These are phyloP conservation scores for Vultur gryphus DNA, from an alignment of 2,797 vertebrate genomes.

Conservation along the genomic window DNA sequence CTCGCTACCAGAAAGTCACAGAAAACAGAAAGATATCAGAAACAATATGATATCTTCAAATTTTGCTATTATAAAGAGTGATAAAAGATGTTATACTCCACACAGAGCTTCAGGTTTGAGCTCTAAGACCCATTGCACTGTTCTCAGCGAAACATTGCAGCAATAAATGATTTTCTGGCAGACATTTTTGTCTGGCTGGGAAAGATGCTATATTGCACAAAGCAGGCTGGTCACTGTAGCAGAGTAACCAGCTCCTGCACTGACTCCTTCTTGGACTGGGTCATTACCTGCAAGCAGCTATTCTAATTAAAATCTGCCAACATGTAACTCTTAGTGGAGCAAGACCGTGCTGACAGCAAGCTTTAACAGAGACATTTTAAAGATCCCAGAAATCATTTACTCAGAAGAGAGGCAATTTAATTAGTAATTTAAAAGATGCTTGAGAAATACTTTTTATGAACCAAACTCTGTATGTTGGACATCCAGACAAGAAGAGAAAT, in stretches of 20 bases:
- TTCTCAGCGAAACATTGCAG: neutral
- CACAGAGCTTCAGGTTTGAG: neutral
- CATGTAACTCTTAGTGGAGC: neutral
- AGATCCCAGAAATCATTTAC: neutral
- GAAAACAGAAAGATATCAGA: neutral
- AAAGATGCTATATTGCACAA: neutral
- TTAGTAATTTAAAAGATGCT: neutral
- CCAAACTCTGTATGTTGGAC: neutral
- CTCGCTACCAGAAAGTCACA: neutral
- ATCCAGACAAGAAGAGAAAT: neutral
- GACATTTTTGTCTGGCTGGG: neutral
- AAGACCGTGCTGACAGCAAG: neutral
- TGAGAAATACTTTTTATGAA: neutral
- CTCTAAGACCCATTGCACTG: neutral
- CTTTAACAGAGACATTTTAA: neutral
- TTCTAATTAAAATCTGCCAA: neutral
- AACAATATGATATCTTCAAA: neutral
- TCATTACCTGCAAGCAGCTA: neutral
- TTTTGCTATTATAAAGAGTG: neutral
- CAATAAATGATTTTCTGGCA: neutral
- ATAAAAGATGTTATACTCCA: neutral
- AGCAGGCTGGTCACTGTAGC: neutral
- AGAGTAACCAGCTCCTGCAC: rapidly evolving
- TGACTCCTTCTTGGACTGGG: neutral
- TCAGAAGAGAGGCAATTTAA: neutral